Evolutionary conservation across 2,113 vertebrate genomes (phyloP), one percentile per base, ranked within the genome.

Genomic region (Barnardius zonarius): DNA sequence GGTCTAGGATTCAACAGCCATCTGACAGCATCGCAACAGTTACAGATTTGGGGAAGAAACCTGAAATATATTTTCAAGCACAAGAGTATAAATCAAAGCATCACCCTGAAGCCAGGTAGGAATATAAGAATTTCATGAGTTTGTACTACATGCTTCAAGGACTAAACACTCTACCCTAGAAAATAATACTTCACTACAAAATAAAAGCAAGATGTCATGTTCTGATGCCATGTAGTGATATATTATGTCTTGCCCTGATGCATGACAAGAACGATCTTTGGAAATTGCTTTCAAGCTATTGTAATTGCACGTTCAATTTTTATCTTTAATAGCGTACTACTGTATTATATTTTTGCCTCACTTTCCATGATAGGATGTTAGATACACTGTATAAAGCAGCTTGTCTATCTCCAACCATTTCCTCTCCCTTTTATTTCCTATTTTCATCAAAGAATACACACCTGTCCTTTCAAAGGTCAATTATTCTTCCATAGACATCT

Each of bases 71-170:
- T 78, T 81, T 77, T 89, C 67, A 14, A 94, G 43, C 51, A 78
- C 78, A 92, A 43, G 41, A 83, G 43, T 39, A 68, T 39, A 77
- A 87, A 63, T 19, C 37, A 68, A 88, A 84, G 35, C 72, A 88
- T 72, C 30, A 57, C 81, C 43, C 72, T 83, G 82, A 91, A 88
- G 23, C 37, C 84, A 94, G 96, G 96, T 97, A 96, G 46, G 96
- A 93, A 90, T 48, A 17, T 6, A 82, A 79, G 39, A 83, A 95
- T 74, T 79, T 62, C 2, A 59, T 54, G 28, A 51, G 13, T 48
- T 79, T 73, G 17, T 59, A 67, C 63, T 67, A 14, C 28, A 49
- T 72, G 31, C 12, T 83, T 91, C 57, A 73, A 91, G 67, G 51
- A 52, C 59, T 86, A 84, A 88, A 73, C 5, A 44, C 49, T 68